Percentiles rank a stretch among this genome's conserved stretches.
Conservation (phyloP, 2,113 vertebrate genomes). For the Kryptolebias marmoratus region DNA sequence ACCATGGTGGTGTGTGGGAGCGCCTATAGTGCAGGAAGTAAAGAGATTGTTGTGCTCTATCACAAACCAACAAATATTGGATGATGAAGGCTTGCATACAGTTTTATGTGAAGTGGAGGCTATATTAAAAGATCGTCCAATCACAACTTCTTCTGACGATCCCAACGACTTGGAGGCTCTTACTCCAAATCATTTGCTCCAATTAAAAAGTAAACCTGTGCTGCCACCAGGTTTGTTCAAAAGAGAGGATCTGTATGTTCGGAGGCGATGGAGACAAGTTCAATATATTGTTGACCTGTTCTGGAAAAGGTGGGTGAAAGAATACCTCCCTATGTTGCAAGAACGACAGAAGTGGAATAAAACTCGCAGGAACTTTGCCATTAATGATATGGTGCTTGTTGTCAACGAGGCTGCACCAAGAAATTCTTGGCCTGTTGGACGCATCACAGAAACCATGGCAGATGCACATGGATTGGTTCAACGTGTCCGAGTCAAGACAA, state of each 20-base stretch:
- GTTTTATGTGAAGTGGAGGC: background rate
- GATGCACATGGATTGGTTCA: background rate
- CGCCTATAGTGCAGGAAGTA: background rate
- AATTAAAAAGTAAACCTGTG: background rate
- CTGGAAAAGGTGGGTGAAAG: background rate
- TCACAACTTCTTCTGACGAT: background rate
- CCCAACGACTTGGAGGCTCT: background rate
- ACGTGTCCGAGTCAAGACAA: background rate
- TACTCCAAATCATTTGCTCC: background rate
- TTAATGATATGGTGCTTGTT: background rate
- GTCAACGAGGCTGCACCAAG: background rate
- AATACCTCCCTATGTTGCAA: background rate
- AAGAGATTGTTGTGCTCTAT: too few relatives aligned
- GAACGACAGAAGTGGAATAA: background rate
- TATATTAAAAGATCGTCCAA: background rate
- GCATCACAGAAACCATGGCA: constrained; percentile 3
- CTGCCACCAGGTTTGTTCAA: too few relatives aligned
- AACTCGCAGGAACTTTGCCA: background rate
- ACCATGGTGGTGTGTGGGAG: too few relatives aligned
- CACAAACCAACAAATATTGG: too few relatives aligned
- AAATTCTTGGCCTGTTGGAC: background rate
- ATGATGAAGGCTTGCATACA: too few relatives aligned
- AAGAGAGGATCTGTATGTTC: too few relatives aligned
- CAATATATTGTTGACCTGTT: too few relatives aligned
- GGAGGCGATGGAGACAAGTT: too few relatives aligned